phyloP scores from a whole-genome alignment of 92 coral and sea anemone genomes.

The Paramuricea clavata region DNA sequence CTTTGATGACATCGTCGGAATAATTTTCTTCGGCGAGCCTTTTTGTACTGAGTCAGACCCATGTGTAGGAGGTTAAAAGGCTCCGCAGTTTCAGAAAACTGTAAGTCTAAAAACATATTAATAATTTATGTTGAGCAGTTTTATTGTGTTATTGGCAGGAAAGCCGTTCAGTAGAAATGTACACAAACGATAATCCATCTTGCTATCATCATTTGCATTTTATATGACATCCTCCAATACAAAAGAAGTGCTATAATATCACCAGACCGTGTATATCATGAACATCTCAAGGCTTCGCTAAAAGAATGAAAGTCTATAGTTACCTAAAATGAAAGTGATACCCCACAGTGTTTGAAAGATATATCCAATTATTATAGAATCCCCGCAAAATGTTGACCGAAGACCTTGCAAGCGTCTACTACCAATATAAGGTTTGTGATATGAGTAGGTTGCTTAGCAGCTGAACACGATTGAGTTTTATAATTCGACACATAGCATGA shows the following conservation, averaged over 20 bases:
- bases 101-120: not conserved
- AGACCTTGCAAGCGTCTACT: slow-evolving; percentile 21
- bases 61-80: slow-evolving; percentile 16
- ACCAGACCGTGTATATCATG: not conserved
- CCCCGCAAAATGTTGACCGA: slow-evolving; percentile 28
- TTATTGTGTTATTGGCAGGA: slow-evolving; percentile 2
- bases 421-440: slow-evolving; percentile 31
- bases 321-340: not conserved
- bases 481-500: not conserved
- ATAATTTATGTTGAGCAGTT: not conserved
- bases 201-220: not conserved
- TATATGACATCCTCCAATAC: not conserved
- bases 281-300: not conserved
- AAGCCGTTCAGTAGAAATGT: not conserved
- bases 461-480: not conserved
- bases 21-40: not conserved
- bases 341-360: not conserved
- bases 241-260: not conserved
- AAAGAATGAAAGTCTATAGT: not conserved
- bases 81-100: not conserved
- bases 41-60: not conserved
- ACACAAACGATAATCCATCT: slow-evolving; percentile 29
- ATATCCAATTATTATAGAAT: not conserved
- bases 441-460: slow-evolving; percentile 43
- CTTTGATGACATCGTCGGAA: not conserved